Base-by-base conservation (phyloP, 2,888 invertebrate species). In the Ennomos erosarius region DNA sequence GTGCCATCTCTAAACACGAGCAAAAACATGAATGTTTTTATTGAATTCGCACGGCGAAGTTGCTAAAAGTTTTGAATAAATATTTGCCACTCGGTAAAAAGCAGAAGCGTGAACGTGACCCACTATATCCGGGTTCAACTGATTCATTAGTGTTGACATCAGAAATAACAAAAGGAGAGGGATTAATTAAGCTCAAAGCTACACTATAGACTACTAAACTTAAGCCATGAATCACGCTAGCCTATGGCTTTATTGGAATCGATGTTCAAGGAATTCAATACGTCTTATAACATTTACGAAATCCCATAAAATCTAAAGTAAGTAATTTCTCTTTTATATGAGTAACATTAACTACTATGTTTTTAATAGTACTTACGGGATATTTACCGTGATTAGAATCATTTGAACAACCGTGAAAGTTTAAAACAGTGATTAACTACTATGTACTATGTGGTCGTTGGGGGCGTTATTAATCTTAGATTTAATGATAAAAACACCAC, bases 141-240 rank as follows among this genome's bases (percentile, higher is more conserved):
- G 39, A 39, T 46, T 49, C 40, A 48, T 53, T 42, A 59, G 50
- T 55, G 52, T 44, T 65, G 67, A 67, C 65, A 69, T 65, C 64
- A 65, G 52, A 33, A 37, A 45, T n/a, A 40, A 62, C 43, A 52
- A 47, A 51, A 42, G 40, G 43, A 2, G 40, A 39, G 11, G 34
- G 13, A 8, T n/a, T n/a, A n/a, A 34, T 44, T 33, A 9, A 13
- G 9, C 48, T 35, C 26, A 6, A 26, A 6, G 26, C 26, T 26
- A 26, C 26, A 34, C 33, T 39, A 42, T 16, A 42, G 26, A 26
- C 37, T 38, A n/a, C 10, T 48, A 37, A 13, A 36, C 16, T 16
- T 42, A 34, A 36, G n/a, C 10, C 13, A 51, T 44, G 42, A 42
- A 36, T 34, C 13, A 36, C 16, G 16, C 9, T 36, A 36, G 10